Base-by-base conservation (phyloP, 2,888 invertebrate genomes). In the Cyclophora punctaria region DNA sequence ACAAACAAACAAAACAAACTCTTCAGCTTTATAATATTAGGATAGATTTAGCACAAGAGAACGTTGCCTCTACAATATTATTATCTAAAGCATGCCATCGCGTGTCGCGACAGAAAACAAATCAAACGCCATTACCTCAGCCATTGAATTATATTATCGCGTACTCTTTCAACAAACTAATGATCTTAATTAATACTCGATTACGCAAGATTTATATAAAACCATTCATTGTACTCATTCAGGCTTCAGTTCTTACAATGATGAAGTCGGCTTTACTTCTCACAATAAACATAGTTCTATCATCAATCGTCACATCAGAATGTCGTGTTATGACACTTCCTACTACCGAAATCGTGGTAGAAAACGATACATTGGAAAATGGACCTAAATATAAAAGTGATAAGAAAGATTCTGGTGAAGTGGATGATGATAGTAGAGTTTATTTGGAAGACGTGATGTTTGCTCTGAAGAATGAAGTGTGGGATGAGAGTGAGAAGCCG, bases 381-480 rank as follows among this genome's bases (percentile, higher is more conserved):
- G 47, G 48, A 7, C 41, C 40, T 35, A 62, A 59, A 52, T 44
- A 48, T 1, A 40, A 43, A 20, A 57, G 45, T 48, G 57, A 62
- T 34, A 71, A 65, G 42, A 66, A 58, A 35, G 37, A 56, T 7
- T 64, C 57, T 43, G 55, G 54, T 41, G 61, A 7, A 44, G 4
- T 34, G 43, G 57, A 61, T 34, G 62, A 61, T 45, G 69, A 69
- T 4, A 69, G 57, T 48, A 61, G 63, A 50, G 73, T 85, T 37
- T 87, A 87, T 61, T 60, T 88, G 35, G 87, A 86, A 35, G 84
- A 87, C 63, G 83, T 88, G 42, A 52, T 85, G 52, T 80, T 71
- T 57, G 66, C 75, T 2, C 60, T 88, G 52, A 78, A 73, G 47
- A 75, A 67, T 57, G 81, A 79, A 50, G 74, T 81, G 53, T 88